Base-by-base conservation (phyloP, 2,113 vertebrate genomes). In the Merops nubicus region DNA sequence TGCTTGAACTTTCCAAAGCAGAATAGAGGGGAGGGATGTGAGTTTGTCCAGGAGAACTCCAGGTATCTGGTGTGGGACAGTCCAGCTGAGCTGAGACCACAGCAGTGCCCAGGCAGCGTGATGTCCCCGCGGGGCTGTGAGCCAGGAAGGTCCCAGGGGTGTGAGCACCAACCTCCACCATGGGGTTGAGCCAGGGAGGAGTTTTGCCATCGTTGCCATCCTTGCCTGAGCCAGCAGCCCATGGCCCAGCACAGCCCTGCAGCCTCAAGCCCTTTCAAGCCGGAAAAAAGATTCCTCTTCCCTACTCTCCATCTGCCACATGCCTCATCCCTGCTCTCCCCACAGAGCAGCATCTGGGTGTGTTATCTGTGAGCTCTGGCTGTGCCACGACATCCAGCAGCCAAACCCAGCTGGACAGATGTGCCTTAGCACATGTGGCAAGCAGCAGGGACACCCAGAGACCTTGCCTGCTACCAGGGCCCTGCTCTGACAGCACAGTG, bases 321-420 rank as follows among this genome's bases (percentile, higher is more conserved):
- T 36, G 64, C 19, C 53, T 67, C 12, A 15, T 36, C 26, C 19
- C 26, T 31, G 1, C 43, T 23, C 36, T 42, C 31, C 29, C 57
- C 0, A 0, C 0, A 0, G 50, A 70, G 19, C 2, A 26, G 20
- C 17, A 0, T 36, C 22, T 0, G 9, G 26, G 29, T 26, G 31
- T 1, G 1, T 9, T 3, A 50, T 59, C 23, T 1, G 22, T 5
- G 9, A 73, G 56, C 89, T 85, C 72, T 0, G 1, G 74, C 77
- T 69, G 85, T 51, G 53, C 88, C 36, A 3, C 0, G 1, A 47
- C 7, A 3, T 34, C 65, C 13, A 3, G 26, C 11, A 33, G 56
- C 28, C 43, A 5, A 48, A 2, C 50, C 0, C 74, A 68, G 17
- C 69, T 33, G 65, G 84, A 33, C 89, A 95, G 86, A 87, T 93